Conservation (phyloP, 2,888 invertebrate species). For the Leptinotarsa tumamoca region DNA sequence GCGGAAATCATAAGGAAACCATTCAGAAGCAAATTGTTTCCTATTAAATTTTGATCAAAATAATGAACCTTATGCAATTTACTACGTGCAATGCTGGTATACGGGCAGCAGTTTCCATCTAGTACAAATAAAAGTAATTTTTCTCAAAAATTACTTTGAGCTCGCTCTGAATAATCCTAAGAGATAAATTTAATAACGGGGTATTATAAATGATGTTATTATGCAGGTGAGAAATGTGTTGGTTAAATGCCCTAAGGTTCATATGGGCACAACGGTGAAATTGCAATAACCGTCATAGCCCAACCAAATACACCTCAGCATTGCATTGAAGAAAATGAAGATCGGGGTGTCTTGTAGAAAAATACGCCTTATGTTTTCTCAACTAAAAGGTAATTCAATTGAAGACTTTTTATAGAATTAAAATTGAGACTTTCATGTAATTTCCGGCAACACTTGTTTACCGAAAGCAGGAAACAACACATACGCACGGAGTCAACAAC, state of each 20-base stretch:
- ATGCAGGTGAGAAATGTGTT: neutral
- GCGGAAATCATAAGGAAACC: constrained; percentile 43
- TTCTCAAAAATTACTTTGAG: neutral
- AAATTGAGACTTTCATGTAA: no score
- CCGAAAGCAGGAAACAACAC: no score
- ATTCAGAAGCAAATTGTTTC: constrained; percentile 39
- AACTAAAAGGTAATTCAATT: no score
- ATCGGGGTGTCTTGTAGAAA: no score
- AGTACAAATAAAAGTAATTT: neutral
- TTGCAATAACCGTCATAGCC: no score
- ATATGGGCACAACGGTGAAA: no score
- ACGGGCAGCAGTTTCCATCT: constrained; percentile 1
- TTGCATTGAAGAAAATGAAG: no score
- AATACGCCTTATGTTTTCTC: no score
- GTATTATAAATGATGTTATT: neutral
- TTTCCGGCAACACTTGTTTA: no score
- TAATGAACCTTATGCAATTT: constrained; percentile 30
- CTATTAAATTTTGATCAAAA: constrained; percentile 39
- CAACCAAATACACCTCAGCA: no score
- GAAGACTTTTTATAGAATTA: no score
- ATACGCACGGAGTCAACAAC: no score
- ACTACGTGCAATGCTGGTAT: constrained; percentile 32
- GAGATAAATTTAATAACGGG: neutral
- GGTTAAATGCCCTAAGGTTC: neutral
- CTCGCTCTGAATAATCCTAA: neutral